Evolutionary conservation across 2,797 vertebrate species (phyloP).

Genomic region (Parauchenoglanis punctatus): DNA sequence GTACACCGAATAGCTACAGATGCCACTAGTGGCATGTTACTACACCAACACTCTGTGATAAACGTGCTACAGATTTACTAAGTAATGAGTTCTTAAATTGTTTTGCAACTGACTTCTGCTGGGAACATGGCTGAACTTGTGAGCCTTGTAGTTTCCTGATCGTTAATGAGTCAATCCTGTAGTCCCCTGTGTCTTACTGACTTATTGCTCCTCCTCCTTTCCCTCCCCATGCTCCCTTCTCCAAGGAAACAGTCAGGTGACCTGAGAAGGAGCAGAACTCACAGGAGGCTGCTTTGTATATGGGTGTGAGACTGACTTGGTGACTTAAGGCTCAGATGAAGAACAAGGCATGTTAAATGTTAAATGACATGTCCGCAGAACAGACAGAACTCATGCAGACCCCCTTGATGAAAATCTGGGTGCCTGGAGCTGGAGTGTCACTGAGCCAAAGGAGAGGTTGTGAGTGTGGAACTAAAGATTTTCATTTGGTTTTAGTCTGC

Average conservation of each 20-base stretch:
- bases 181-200: neutral
- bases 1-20: too few relatives aligned
- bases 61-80: neutral
- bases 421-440: slow-evolving; percentile 73
- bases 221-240: slow-evolving; percentile 54
- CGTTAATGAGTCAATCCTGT: slow-evolving; percentile 41
- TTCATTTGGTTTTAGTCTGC: neutral
- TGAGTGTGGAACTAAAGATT: slow-evolving; percentile 70
- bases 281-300: slow-evolving; percentile 35
- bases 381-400: slow-evolving; percentile 79
- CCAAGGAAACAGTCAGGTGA: slow-evolving; percentile 73
- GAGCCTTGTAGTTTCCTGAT: slow-evolving; percentile 8
- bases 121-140: neutral
- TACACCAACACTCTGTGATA: neutral
- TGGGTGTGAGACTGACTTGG: slow-evolving; percentile 26
- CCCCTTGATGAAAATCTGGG: slow-evolving; percentile 84
- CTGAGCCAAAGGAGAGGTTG: slow-evolving; percentile 78
- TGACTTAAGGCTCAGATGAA: slow-evolving; percentile 19
- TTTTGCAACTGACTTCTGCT: neutral
- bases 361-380: slow-evolving; percentile 57
- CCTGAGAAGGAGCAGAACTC: slow-evolving; percentile 50
- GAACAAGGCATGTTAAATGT: slow-evolving; percentile 1
- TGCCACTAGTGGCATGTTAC: too few relatives aligned
- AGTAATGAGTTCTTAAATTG: neutral
- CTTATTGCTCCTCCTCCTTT: slow-evolving; percentile 29